A percentile compares a stretch with the other conserved stretches of the same genome.
phyloP scores from a whole-genome alignment of 2,113 vertebrate species.

The Leucopsar rothschildi region DNA sequence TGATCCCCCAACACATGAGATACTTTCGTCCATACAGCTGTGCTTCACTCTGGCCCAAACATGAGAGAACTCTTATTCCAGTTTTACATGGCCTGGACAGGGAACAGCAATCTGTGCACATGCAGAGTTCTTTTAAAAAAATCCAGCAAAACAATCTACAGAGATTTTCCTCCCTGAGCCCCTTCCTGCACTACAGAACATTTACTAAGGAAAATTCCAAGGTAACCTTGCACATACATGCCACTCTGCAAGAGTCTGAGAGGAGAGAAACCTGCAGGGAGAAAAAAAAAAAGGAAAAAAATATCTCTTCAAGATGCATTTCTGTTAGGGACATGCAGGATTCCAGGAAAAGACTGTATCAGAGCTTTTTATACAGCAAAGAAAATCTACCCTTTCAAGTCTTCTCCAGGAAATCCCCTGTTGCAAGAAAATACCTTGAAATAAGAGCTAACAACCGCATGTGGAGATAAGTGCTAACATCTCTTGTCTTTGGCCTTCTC shows the following conservation, averaged over 20 bases:
- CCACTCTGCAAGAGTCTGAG: not conserved
- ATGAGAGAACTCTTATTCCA: not conserved
- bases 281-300: rapidly evolving
- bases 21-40: not conserved
- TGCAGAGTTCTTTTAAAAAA: not conserved
- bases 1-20: not conserved
- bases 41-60: not conserved
- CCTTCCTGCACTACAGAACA: not conserved
- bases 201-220: not conserved
- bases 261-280: not conserved
- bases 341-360: not conserved
- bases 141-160: not conserved
- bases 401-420: not conserved
- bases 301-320: not conserved
- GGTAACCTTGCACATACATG: not conserved
- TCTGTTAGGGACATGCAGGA: not conserved
- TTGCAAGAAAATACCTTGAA: not conserved
- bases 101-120: not conserved
- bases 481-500: not conserved
- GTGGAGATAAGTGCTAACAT: not conserved
- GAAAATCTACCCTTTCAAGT: not conserved
- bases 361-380: not conserved
- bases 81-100: not conserved
- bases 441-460: not conserved
- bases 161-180: not conserved